These are phyloP conservation scores for Penaeus vannamei DNA, from an alignment of 1,140 invertebrate genomes.

Conservation along the genomic window DNA sequence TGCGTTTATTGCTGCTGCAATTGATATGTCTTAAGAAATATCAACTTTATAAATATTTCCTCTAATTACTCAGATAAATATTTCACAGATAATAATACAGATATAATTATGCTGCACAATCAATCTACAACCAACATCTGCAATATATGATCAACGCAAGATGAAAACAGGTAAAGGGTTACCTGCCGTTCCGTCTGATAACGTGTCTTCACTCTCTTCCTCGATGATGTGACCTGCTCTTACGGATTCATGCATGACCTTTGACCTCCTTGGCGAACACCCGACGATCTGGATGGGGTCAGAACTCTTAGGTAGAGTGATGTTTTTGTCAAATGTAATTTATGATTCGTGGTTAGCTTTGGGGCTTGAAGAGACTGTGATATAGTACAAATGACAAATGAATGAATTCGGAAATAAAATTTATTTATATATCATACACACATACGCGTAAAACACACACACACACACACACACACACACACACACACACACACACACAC, in stretches of 20 bases:
- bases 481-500: neutral
- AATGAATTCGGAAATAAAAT: neutral
- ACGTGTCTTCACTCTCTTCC: slow-evolving; percentile 24
- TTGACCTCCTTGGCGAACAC: slow-evolving; percentile 25
- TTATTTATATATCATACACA: neutral
- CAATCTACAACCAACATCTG: no score
- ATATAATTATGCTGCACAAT: no score
- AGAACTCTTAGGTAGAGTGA: no score
- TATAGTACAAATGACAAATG: no score
- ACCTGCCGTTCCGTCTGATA: slow-evolving; percentile 43
- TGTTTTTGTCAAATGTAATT: no score
- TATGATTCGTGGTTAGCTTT: no score
- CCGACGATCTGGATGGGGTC: slow-evolving; percentile 23
- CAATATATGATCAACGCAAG: neutral
- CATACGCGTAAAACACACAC: neutral
- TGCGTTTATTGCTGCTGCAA: no score
- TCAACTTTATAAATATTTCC: no score
- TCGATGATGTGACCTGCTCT: slow-evolving; percentile 32
- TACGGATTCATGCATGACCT: slow-evolving; percentile 45
- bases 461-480: neutral
- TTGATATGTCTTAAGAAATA: no score
- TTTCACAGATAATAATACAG: no score
- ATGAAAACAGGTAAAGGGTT: neutral
- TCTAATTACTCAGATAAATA: no score
- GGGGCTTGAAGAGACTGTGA: no score